Evolutionary conservation across 2,797 vertebrate species (phyloP).

Genomic region (Vultur gryphus): DNA sequence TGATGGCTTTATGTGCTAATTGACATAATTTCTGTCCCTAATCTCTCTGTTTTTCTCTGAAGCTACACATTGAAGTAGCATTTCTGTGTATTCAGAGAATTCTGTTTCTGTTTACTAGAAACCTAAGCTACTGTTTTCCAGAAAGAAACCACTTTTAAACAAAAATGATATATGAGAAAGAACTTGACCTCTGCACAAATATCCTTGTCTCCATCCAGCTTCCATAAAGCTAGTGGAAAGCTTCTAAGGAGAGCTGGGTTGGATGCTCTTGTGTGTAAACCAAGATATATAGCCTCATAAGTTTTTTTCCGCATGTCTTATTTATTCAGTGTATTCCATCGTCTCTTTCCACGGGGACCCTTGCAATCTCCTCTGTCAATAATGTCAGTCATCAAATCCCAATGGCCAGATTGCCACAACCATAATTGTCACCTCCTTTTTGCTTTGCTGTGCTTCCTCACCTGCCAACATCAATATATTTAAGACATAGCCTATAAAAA

Average conservation of each 20-base stretch:
- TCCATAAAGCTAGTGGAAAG: not conserved
- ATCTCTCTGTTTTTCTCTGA: not conserved
- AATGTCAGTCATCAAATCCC: conserved; percentile 34
- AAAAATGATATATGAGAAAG: not conserved
- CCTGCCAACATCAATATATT: conserved; percentile 39
- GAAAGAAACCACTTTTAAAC: not conserved
- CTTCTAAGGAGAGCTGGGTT: not conserved
- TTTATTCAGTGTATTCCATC: conserved; percentile 38
- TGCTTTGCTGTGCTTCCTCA: conserved; percentile 21
- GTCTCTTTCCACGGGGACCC: not conserved
- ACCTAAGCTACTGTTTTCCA: not conserved
- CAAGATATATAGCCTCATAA: conserved; percentile 48
- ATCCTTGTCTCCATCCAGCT: not conserved
- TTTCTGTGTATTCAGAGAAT: not conserved
- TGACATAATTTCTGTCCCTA: not conserved
- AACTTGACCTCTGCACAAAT: conserved; percentile 20
- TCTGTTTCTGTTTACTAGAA: not conserved
- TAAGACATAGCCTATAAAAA: conserved; percentile 13
- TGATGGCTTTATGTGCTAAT: not conserved
- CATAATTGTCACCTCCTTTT: conserved; percentile 33
- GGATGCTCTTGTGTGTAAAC: not conserved
- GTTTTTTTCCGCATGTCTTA: conserved; percentile 28
- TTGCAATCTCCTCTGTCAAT: conserved; percentile 37
- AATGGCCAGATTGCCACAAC: conserved; percentile 12
- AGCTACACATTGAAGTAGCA: not conserved